phyloP scores from a whole-genome alignment of 2,113 vertebrate genomes.

The Eulacestoma nigropectus region DNA sequence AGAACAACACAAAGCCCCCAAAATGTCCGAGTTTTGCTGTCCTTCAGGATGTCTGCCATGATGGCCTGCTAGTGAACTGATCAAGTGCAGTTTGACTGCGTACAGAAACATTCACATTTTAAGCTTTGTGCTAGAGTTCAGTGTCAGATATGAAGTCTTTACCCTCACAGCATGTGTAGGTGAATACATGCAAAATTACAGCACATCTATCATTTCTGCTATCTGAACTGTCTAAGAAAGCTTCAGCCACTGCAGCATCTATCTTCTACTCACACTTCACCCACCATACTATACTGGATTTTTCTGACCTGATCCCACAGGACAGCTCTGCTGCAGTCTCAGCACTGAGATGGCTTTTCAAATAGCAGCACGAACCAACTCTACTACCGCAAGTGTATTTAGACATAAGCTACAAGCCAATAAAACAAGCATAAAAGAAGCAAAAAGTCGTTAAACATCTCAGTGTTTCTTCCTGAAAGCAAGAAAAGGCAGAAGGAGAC shows the following conservation, averaged over 20 bases:
- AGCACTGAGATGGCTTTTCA: not conserved
- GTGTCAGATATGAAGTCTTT: not conserved
- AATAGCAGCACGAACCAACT: not conserved
- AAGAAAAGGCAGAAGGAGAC: not conserved
- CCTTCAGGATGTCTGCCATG: not conserved
- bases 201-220: not conserved
- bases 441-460: not conserved
- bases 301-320: not conserved
- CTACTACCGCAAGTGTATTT: not conserved
- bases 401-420: not conserved
- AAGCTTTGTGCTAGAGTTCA: not conserved
- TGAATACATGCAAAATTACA: not conserved
- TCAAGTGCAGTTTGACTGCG: fast-evolving
- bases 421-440: not conserved
- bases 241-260: not conserved
- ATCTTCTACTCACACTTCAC: not conserved
- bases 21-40: not conserved
- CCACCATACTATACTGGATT: not conserved
- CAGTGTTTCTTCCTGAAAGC: not conserved
- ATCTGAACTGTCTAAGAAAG: not conserved
- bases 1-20: not conserved
- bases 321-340: not conserved
- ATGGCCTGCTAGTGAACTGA: not conserved
- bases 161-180: not conserved
- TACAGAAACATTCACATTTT: not conserved